A percentile compares a stretch with the other conserved stretches of the same genome.
Evolutionary conservation across 2,888 invertebrate genomes (phyloP).

Genomic region (Iselma pallidipennis): DNA sequence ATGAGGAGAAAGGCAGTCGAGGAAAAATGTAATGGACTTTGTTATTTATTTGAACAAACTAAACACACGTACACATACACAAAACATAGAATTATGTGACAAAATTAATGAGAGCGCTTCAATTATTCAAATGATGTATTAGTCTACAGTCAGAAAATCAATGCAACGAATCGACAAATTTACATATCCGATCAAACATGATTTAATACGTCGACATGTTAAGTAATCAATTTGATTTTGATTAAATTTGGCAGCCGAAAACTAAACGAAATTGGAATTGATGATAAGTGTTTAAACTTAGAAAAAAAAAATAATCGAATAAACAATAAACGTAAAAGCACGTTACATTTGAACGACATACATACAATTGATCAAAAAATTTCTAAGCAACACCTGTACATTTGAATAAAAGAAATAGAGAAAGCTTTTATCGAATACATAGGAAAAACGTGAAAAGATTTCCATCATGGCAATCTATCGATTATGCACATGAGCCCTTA

Average conservation of each 20-base stretch:
- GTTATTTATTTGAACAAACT: background rate
- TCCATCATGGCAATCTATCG: slow-evolving; percentile 21
- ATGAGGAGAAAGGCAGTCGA: background rate
- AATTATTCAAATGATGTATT: slow-evolving; percentile 29
- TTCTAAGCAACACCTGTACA: too few species aligned
- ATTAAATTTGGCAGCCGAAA: slow-evolving; percentile 14
- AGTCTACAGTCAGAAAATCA: slow-evolving; percentile 20
- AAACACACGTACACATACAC: background rate
- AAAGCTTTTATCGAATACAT: too few species aligned
- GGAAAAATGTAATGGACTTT: background rate
- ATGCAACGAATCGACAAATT: slow-evolving; percentile 29
- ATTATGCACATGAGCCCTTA: slow-evolving; percentile 22
- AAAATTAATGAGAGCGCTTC: slow-evolving; percentile 17
- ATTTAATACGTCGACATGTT: slow-evolving; percentile 29
- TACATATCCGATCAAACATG: slow-evolving; percentile 29
- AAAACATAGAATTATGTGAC: background rate
- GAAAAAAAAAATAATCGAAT: too few species aligned
- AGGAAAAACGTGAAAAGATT: slow-evolving; percentile 9
- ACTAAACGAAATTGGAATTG: slow-evolving; percentile 7
- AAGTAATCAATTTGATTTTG: slow-evolving; percentile 28
- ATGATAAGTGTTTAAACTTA: background rate
- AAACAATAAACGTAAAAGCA: too few species aligned
- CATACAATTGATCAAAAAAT: too few species aligned
- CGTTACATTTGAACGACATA: too few species aligned
- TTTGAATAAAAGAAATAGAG: too few species aligned